Evolutionary conservation across 2,797 vertebrate species (phyloP).

Genomic region (Tokudaia muenninki): DNA sequence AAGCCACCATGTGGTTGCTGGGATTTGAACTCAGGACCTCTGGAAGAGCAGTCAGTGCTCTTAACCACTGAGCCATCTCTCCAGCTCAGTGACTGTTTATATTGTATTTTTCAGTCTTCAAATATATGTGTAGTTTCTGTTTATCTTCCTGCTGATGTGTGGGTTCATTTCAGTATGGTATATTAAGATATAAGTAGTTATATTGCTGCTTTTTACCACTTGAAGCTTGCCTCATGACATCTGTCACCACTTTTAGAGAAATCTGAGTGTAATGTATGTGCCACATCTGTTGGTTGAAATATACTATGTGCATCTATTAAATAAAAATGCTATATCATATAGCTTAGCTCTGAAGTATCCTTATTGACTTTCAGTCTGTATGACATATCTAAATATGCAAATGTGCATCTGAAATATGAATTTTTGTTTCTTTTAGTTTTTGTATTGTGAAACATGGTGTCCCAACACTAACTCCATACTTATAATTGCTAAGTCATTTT

Average conservation of each 20-base stretch:
- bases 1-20: too few species aligned
- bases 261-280: background rate
- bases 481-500: background rate
- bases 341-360: background rate
- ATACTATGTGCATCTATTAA: background rate
- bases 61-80: too few species aligned
- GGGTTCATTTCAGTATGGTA: background rate
- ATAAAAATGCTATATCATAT: background rate
- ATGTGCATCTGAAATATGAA: background rate
- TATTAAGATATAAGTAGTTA: background rate
- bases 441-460: background rate
- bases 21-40: too few species aligned
- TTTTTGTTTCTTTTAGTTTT: background rate
- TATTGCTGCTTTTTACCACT: background rate
- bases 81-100: background rate
- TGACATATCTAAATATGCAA: background rate
- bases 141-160: background rate
- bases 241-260: background rate
- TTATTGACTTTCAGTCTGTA: background rate
- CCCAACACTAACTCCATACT: background rate
- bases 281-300: background rate
- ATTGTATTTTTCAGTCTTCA: background rate
- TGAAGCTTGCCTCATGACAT: background rate
- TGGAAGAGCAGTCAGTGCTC: too few species aligned
- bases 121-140: background rate